Percentiles rank a stretch among this genome's conserved stretches.
phyloP scores from a whole-genome alignment of 2,797 vertebrate species.

The Labroides dimidiatus region DNA sequence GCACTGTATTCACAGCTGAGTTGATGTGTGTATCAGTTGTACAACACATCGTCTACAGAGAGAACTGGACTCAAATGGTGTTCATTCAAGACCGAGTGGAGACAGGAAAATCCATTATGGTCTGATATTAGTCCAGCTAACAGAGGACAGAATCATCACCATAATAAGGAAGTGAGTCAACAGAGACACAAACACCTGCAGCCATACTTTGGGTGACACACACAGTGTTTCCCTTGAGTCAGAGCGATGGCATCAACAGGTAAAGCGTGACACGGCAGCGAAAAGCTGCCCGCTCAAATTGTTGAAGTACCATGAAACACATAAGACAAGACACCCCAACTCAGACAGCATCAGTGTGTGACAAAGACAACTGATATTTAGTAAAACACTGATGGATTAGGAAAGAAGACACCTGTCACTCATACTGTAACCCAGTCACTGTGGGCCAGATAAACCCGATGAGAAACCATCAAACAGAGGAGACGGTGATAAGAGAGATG shows the following conservation, averaged over 20 bases:
- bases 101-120: constrained; percentile 36
- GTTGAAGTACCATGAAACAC: constrained; percentile 47
- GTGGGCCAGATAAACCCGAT: background rate
- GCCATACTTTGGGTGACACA: too few relatives aligned
- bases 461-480: constrained; percentile 5
- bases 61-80: constrained; percentile 1
- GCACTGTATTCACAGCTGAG: constrained; percentile 6
- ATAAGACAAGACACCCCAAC: constrained; percentile 12
- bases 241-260: constrained; percentile 8
- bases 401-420: constrained; percentile 9
- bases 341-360: constrained; percentile 32
- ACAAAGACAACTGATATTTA: constrained; percentile 35
- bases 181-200: constrained; percentile 25
- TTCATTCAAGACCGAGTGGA: constrained; percentile 26
- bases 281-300: constrained; percentile 14
- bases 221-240: constrained; percentile 14
- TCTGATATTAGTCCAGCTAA: constrained; percentile 26
- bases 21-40: constrained; percentile 27
- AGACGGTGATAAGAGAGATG: background rate
- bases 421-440: background rate
- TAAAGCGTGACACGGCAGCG: constrained; percentile 22
- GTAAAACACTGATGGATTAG: constrained; percentile 1
- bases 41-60: constrained; percentile 40
- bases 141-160: constrained; percentile 27
- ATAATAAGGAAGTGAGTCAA: constrained; percentile 32